These are phyloP conservation scores for Philonicus albiceps DNA, from an alignment of 2,888 invertebrate species.

Conservation along the genomic window DNA sequence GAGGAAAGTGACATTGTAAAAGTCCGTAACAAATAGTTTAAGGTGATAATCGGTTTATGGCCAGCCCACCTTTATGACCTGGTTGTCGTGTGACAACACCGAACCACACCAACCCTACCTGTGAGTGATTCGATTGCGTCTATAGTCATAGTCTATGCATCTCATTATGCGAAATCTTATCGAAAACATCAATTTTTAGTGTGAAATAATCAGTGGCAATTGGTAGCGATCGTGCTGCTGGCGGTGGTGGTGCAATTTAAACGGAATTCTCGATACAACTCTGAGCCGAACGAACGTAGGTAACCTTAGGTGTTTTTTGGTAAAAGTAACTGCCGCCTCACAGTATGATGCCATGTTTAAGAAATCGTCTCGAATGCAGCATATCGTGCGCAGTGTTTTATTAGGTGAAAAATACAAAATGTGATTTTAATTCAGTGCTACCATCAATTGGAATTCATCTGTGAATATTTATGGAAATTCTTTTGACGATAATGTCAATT, in stretches of 20 bases:
- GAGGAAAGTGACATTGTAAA: background rate
- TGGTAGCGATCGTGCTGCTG: background rate
- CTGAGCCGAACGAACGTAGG: constrained; percentile 29
- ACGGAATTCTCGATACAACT: constrained; percentile 47
- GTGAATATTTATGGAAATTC: background rate
- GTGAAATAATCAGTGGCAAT: constrained; percentile 45
- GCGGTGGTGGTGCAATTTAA: constrained; percentile 29
- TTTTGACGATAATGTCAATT: background rate
- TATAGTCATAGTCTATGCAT: background rate
- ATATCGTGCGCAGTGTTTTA: constrained; percentile 38
- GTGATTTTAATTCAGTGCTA: constrained; percentile 43
- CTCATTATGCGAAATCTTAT: background rate
- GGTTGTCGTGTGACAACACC: background rate
- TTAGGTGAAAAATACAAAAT: constrained; percentile 43
- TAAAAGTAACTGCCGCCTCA: constrained; percentile 57
- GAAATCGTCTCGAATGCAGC: background rate
- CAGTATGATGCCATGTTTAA: constrained; percentile 61
- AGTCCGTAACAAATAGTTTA: background rate
- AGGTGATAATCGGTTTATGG: constrained; percentile 12
- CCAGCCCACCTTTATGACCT: background rate
- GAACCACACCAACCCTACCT: background rate
- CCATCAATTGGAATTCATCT: background rate
- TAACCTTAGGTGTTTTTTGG: constrained; percentile 44
- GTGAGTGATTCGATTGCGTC: background rate
- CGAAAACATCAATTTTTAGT: constrained; percentile 39